phyloP scores from a whole-genome alignment of 2,888 invertebrate species.

The Eulithis prunata region DNA sequence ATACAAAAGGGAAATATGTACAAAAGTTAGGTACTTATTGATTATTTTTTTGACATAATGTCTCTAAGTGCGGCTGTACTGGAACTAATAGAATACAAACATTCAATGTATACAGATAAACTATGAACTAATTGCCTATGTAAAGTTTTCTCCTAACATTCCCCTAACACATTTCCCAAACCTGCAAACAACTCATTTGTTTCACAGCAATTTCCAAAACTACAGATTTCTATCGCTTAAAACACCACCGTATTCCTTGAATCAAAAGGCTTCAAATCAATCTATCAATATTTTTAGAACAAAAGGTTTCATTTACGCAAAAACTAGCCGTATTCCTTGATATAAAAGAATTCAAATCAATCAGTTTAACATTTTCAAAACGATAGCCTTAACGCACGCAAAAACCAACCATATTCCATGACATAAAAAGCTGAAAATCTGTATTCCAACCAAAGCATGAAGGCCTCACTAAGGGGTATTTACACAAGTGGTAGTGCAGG shows the following conservation, averaged over 20 bases:
- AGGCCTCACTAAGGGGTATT: constrained; percentile 54
- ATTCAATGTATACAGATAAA: too few species aligned
- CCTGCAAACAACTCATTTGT: constrained; percentile 16
- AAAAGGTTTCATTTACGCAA: constrained; percentile 6
- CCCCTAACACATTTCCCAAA: neutral
- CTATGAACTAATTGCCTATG: too few species aligned
- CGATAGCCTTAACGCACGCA: constrained; percentile 2
- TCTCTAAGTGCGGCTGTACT: too few species aligned
- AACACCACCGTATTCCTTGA: constrained; percentile 17
- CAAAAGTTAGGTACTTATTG: too few species aligned
- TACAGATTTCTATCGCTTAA: constrained; percentile 6
- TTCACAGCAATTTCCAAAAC: constrained; percentile 9
- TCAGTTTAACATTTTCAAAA: constrained; percentile 21
- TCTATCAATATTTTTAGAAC: constrained; percentile 20
- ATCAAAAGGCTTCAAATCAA: constrained; percentile 20
- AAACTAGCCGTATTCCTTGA: constrained; percentile 18
- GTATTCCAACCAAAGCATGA: constrained; percentile 36
- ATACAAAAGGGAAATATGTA: too few species aligned
- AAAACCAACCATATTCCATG: constrained; percentile 19
- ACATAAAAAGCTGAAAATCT: constrained; percentile 6
- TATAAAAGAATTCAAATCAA: neutral
- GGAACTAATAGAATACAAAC: too few species aligned
- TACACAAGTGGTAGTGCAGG: constrained; percentile 57
- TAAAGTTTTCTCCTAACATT: neutral
- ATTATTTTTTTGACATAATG: too few species aligned